Evolutionary conservation across 1,140 invertebrate species (phyloP), one percentile per base, ranked within the genome.

Genomic region (Microplitis demolitor): DNA sequence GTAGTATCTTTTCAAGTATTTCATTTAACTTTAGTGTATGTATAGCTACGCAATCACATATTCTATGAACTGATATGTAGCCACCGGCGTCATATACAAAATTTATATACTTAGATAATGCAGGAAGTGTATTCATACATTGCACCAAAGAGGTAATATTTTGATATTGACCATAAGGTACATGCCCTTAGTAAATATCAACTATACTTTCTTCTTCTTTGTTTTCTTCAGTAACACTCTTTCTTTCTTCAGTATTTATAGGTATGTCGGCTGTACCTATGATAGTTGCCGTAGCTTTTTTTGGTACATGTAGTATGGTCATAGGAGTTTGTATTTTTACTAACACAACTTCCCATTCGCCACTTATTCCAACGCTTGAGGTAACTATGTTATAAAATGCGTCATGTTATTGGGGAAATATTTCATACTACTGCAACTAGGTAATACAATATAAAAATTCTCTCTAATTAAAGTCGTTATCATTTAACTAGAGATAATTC

Each of bases 331-430:
- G 72, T 37, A 80, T 77, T 76, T 78, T 75, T 4, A 33, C 64
- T 4, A 78, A 31, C 8, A 51, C 72, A 3, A 80, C 75, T 0
- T 24, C 61, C 74, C 78, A 77, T 16, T 71, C 35, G 3, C 74
- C 73, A 5, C 4, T 35, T 16, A 80, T 51, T 66, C 56, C 0
- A 69, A 58, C 9, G 72, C 74, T 8, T 62, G 69, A 3, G 70
- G 73, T 72, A 80, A 56, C 8, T 70, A 66, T 8, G 78, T 80
- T 0, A 72, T 64, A 64, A 69, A 79, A 64, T 61, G 35, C 2
- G 75, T 76, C 1, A 67, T 74, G 54, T 80, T 80, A 0, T 77
- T 64, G 2, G 76, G 73, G 69, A 66, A 79, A 74, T 66, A 80
- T 51, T 66, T n/a, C 76, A 78, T 76, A 24, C 75, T 76, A 50